Evolutionary conservation across 2,113 vertebrate species (phyloP).

Genomic region (Phylloscopus whistleri): DNA sequence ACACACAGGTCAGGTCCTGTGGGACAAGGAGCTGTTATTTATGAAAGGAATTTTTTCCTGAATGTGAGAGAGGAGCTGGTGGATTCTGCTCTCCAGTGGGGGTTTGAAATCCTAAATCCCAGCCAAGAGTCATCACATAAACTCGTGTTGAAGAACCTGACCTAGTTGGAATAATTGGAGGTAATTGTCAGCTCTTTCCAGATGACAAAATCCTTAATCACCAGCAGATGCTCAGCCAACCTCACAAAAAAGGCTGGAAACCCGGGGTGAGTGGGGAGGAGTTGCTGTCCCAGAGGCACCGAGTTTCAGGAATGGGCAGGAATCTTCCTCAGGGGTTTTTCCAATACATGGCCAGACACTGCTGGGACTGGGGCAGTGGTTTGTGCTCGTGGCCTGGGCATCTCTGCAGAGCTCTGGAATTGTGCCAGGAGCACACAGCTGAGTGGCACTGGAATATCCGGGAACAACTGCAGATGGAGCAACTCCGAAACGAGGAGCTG

Average conservation of each 20-base stretch:
- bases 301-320: slow-evolving; percentile 44
- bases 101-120: background rate
- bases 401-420: background rate
- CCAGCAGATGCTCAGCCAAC: slow-evolving; percentile 47
- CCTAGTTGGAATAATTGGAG: slow-evolving; percentile 44
- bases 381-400: background rate
- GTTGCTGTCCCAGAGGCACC: background rate
- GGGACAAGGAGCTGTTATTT: background rate
- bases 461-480: background rate
- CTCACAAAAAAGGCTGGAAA: background rate
- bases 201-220: slow-evolving; percentile 52
- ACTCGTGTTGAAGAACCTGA: slow-evolving; percentile 42
- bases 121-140: slow-evolving; percentile 2
- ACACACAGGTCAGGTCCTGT: background rate
- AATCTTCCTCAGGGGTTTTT: slow-evolving; percentile 11
- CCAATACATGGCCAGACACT: background rate
- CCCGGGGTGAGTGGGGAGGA: background rate
- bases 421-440: background rate
- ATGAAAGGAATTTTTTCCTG: background rate
- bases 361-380: background rate
- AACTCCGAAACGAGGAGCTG: background rate
- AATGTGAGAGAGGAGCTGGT: background rate
- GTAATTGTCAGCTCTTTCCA: slow-evolving; percentile 50
- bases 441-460: background rate
- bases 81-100: background rate